phyloP scores from a whole-genome alignment of 2,888 invertebrate species.

The Parascotia fuliginaria region DNA sequence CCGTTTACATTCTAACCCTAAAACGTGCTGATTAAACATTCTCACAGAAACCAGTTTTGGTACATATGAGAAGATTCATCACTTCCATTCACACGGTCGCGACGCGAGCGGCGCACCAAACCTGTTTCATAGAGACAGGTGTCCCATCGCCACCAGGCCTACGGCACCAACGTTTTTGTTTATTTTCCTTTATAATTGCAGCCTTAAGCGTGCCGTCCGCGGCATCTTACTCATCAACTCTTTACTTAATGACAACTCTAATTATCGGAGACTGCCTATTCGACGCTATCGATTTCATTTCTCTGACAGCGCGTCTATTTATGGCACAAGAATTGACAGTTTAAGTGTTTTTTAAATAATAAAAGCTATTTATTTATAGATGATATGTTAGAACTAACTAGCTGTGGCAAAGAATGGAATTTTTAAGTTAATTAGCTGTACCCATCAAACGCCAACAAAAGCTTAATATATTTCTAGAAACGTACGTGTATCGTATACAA shows the following conservation, averaged over 20 bases:
- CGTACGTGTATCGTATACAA: constrained; percentile 23
- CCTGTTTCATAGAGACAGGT: constrained; percentile 77
- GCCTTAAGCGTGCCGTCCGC: constrained; percentile 53
- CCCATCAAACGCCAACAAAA: constrained; percentile 13
- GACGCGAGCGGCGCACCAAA: constrained; percentile 54
- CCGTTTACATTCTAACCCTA: constrained; percentile 40
- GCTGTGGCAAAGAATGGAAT: neutral
- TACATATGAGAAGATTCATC: constrained; percentile 69
- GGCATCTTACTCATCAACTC: constrained; percentile 23
- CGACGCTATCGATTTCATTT: constrained; percentile 37
- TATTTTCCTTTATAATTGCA: constrained; percentile 54
- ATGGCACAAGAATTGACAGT: constrained; percentile 17
- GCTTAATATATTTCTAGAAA: constrained; percentile 6
- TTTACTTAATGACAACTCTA: constrained; percentile 34
- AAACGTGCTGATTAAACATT: constrained; percentile 51
- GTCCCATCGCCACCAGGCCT: constrained; percentile 54
- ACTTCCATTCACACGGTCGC: constrained; percentile 74
- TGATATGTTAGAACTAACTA: neutral
- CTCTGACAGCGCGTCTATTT: constrained; percentile 13
- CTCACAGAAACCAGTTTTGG: constrained; percentile 67
- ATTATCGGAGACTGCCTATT: constrained; percentile 44
- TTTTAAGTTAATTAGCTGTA: constrained; percentile 13
- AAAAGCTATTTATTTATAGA: constrained; percentile 4
- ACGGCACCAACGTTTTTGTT: constrained; percentile 49
- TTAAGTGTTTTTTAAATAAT: constrained; percentile 19